Percentiles rank a stretch among this genome's conserved stretches.
Conservation (phyloP, 2,797 vertebrate genomes). For the Hippopotamyrus pictus region DNA sequence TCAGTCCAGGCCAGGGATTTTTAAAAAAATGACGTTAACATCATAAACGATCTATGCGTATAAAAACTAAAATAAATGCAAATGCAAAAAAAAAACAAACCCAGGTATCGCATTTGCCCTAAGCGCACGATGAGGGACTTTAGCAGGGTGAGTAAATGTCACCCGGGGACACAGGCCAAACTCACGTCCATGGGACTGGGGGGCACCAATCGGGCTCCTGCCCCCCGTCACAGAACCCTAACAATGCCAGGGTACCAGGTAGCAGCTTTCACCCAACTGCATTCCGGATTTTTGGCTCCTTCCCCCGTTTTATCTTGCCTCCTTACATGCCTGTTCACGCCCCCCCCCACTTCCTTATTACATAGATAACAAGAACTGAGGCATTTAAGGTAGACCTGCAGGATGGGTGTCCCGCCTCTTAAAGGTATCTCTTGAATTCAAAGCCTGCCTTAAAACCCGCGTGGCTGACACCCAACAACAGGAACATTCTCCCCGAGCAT, state of each 20-base stretch:
- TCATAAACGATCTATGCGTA: background rate
- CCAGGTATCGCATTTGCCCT: background rate
- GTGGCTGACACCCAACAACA: background rate
- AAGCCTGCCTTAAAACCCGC: background rate
- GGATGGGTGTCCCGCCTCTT: background rate
- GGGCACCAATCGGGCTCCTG: background rate
- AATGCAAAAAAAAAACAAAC: background rate
- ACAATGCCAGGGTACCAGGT: background rate
- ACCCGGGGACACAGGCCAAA: background rate
- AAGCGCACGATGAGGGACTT: background rate
- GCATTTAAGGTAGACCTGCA: background rate
- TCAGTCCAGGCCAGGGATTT: background rate
- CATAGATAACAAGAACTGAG: background rate
- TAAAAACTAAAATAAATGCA: background rate
- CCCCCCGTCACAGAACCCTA: background rate
- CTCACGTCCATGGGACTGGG: background rate
- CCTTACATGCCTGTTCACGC: background rate
- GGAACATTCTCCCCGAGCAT: background rate
- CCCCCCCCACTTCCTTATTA: background rate
- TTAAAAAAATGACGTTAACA: background rate
- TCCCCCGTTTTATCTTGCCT: background rate
- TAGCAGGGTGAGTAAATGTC: background rate
- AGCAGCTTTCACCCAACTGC: background rate
- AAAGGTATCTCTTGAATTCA: background rate
- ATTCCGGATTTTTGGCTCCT: background rate